Conservation (phyloP, 2,113 vertebrate genomes). For the Hucho hucho region DNA sequence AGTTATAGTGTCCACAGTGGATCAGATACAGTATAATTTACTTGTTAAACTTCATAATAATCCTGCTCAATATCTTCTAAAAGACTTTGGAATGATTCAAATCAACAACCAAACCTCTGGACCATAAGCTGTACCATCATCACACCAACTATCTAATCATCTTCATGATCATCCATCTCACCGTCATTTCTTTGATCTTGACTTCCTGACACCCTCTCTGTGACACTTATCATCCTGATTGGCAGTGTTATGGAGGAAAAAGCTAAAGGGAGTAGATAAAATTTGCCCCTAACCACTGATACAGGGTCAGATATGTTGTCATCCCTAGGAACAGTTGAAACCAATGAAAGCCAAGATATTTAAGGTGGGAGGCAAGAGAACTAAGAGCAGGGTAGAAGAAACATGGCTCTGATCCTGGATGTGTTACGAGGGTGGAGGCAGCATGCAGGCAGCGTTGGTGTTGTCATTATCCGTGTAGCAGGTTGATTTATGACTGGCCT, state of each 20-base stretch:
- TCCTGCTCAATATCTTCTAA: constrained; percentile 2
- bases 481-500: constrained; percentile 56
- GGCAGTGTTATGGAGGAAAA: neutral
- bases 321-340: too few relatives aligned
- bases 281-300: too few relatives aligned
- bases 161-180: neutral
- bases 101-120: constrained; percentile 1
- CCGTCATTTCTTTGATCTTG: constrained; percentile 9
- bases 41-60: neutral
- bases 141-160: neutral
- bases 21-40: neutral
- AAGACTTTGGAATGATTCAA: neutral
- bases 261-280: neutral
- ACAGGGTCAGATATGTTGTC: too few relatives aligned
- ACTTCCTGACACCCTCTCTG: neutral
- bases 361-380: constrained; percentile 6
- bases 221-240: neutral
- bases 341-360: too few relatives aligned
- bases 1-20: neutral
- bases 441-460: neutral
- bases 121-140: neutral
- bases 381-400: constrained; percentile 6
- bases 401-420: neutral
- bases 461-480: constrained; percentile 26
- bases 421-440: neutral